Evolutionary conservation across 2,113 vertebrate genomes (phyloP), one percentile per base, ranked within the genome.

Genomic region (Tricholaema leucomelas): DNA sequence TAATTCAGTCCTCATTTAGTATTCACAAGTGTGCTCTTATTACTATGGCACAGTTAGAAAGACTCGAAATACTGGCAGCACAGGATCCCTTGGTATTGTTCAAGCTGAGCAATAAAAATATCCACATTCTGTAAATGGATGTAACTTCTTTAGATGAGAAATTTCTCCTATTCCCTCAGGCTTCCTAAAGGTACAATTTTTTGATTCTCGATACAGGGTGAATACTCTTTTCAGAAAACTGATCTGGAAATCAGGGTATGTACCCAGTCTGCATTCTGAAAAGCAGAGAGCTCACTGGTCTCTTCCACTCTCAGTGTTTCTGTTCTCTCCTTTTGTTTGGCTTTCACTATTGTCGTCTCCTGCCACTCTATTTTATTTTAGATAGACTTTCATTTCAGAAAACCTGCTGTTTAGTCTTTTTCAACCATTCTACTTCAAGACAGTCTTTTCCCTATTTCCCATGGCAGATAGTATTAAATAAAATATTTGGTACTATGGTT

Each of bases 41-140:
- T 61, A 30, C 82, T 16, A 79, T 83, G 88, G 40, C 88, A 92
- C 2, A 0, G 67, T 66, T 73, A 73, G 92, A 86, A 94, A 52
- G 64, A 55, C 77, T 90, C 77, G 50, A 69, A 95, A 72, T 70
- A 81, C 88, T n/a, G 66, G 76, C 90, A 81, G 83, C 84, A 79
- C 63, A 93, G 74, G 52, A 76, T 81, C 77, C 83, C 83, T 79
- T 8, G 2, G 78, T 65, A n/a, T 25, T 74, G 94, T 80, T 93
- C 88, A 85, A 92, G 75, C 88, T 87, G 88, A 88, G 92, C 78
- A 94, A 77, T 91, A 94, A 94, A 92, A 90, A 93, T 79, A 93
- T 42, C 86, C 78, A 66, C 74, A 20, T 85, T 88, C 88, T 87
- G 59, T 88, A 95, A 93, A 70, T 60, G 81, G 55, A 69, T 91